Percentiles rank a stretch among this genome's conserved stretches.
Evolutionary conservation across 2,888 invertebrate genomes (phyloP).

Genomic region (Poecilus cupreus): DNA sequence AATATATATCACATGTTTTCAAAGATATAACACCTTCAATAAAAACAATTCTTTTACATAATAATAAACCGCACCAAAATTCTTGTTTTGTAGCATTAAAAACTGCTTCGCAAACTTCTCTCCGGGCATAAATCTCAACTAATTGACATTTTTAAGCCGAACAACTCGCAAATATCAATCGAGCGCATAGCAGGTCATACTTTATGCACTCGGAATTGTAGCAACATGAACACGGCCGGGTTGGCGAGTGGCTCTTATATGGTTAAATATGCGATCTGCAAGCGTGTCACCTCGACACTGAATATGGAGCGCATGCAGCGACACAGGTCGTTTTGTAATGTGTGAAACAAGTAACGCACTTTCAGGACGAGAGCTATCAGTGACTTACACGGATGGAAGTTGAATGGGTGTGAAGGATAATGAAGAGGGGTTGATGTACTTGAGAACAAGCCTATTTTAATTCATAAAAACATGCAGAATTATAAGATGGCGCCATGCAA

Average conservation of each 20-base stretch:
- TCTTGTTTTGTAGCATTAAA: constrained; percentile 17
- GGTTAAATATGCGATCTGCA: constrained; percentile 52
- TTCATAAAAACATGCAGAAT: too few species aligned
- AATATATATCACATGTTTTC: too few species aligned
- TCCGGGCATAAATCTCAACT: constrained; percentile 51
- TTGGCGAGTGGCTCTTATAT: constrained; percentile 41
- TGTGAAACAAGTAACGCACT: constrained; percentile 14
- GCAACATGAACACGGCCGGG: background rate
- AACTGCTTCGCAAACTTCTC: background rate
- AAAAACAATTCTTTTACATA: background rate
- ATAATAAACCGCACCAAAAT: constrained; percentile 17
- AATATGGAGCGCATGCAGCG: constrained; percentile 13
- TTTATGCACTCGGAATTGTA: constrained; percentile 30
- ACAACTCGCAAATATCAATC: constrained; percentile 50
- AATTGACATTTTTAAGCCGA: constrained; percentile 59
- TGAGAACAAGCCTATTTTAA: too few species aligned
- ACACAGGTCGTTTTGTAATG: background rate
- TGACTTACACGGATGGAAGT: too few species aligned
- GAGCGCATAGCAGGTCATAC: constrained; percentile 34
- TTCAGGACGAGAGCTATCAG: too few species aligned
- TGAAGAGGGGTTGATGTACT: too few species aligned
- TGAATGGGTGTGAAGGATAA: too few species aligned
- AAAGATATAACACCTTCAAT: background rate
- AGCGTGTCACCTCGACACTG: constrained; percentile 6
- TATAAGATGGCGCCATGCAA: too few species aligned